Evolutionary conservation across 2,797 vertebrate genomes (phyloP).

Genomic region (Sphenodon punctatus): DNA sequence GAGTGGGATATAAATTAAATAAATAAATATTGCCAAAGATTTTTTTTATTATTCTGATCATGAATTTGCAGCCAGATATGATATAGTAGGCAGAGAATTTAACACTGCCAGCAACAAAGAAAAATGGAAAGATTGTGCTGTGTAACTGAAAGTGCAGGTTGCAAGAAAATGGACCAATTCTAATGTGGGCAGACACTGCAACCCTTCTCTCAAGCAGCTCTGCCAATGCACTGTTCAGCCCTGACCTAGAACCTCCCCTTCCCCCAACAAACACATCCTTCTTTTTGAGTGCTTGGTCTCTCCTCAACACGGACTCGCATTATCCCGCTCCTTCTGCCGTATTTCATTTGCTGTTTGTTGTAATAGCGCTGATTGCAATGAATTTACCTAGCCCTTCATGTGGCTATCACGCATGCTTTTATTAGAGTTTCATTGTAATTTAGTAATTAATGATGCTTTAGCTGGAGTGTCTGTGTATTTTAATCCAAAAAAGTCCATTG

Average conservation of each 20-base stretch:
- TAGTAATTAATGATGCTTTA: constrained; percentile 39
- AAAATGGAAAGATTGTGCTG: neutral
- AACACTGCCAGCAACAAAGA: neutral
- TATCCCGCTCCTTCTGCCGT: neutral
- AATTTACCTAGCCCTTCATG: neutral
- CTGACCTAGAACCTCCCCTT: neutral
- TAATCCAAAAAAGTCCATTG: neutral
- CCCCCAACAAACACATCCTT: neutral
- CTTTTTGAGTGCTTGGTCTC: neutral
- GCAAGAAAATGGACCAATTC: neutral
- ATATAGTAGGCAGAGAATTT: neutral
- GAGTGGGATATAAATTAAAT: too few relatives aligned
- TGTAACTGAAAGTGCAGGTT: neutral
- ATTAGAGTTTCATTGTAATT: constrained; percentile 1
- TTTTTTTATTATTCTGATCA: neutral
- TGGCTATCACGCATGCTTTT: neutral
- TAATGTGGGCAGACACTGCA: neutral
- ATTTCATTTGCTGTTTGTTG: neutral
- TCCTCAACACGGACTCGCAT: neutral
- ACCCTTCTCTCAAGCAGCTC: neutral
- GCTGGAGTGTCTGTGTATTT: neutral
- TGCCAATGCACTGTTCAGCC: neutral
- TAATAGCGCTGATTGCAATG: neutral
- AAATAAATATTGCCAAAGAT: neutral
- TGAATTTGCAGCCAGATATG: neutral